Evolutionary conservation across 2,797 vertebrate species (phyloP), one percentile per base, ranked within the genome.

Genomic region (Heteromormyrus szaboi): DNA sequence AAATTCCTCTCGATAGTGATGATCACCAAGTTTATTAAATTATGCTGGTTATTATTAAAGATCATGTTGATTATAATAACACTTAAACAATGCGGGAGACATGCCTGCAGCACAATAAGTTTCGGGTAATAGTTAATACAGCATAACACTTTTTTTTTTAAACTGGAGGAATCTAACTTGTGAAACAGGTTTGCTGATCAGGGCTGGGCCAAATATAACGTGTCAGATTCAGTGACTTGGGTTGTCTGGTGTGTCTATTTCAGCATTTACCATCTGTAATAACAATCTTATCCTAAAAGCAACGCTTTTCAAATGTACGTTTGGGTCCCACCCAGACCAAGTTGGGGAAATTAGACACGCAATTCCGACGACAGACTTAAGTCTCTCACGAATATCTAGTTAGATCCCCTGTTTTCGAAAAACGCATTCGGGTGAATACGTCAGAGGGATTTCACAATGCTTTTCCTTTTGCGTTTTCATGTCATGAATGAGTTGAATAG

Each of bases 271-370:
- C 53, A 62, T 62, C 56, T 41, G 29, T 44, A 87, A 87, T 87
- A 87, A 87, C 51, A 56, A 87, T 59, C 17, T 54, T 87, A 56
- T 33, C 51, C 25, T 87, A 87, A 62, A 54, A 87, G 51, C 37
- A 59, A 54, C 53, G 48, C 48, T 86, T 81, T 46, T 19, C 41
- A 46, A 81, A 81, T n/a, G 76, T 81, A 81, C 76, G 76, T 81
- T 46, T 81, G 37, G 76, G 76, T 81, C 19, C 76, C 76, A 46
- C 76, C 76, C 76, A 46, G 76, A 81, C 76, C 37, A 81, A 81
- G 37, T n/a, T 46, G 41, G 41, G 68, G 76, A 44, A 81, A 81
- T 81, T 46, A 81, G 41, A 81, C 76, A 81, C 76, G 76, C 41
- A 81, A 46, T 81, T 81, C 37, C 76, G 37, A 46, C 76, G 41